These are phyloP conservation scores for Cyprinodon diabolis DNA, from an alignment of 2,797 vertebrate genomes.

Conservation along the genomic window DNA sequence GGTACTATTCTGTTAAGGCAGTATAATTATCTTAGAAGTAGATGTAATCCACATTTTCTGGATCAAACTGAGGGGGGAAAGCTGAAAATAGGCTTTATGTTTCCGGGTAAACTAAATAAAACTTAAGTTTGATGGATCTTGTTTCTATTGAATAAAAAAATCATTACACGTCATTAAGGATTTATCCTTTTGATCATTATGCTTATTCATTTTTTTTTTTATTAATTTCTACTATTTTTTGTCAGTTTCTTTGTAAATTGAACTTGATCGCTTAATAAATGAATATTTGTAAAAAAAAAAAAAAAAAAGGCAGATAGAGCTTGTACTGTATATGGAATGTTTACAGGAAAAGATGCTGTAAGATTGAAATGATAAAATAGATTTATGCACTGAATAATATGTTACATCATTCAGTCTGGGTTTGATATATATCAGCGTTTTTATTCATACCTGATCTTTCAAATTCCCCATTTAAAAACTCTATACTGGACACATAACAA, in stretches of 20 bases:
- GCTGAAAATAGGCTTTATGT: background rate
- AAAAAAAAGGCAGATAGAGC: background rate
- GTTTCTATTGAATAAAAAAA: background rate
- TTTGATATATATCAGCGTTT: background rate
- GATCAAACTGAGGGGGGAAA: background rate
- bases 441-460: background rate
- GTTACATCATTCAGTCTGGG: background rate
- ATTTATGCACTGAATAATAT: background rate
- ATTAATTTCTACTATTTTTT: no score
- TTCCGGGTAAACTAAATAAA: background rate
- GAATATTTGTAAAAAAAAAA: background rate
- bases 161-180: background rate
- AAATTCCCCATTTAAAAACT: background rate
- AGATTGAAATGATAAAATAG: background rate
- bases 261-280: conserved; percentile 1
- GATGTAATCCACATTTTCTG: conserved; percentile 1
- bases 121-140: background rate
- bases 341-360: background rate
- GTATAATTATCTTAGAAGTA: conserved; percentile 36
- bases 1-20: conserved; percentile 42
- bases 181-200: background rate
- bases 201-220: background rate
- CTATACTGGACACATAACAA: background rate
- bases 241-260: background rate
- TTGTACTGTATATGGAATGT: background rate